Conservation (phyloP, 2,888 invertebrate species). For the Caenorhabditis wallacei region DNA sequence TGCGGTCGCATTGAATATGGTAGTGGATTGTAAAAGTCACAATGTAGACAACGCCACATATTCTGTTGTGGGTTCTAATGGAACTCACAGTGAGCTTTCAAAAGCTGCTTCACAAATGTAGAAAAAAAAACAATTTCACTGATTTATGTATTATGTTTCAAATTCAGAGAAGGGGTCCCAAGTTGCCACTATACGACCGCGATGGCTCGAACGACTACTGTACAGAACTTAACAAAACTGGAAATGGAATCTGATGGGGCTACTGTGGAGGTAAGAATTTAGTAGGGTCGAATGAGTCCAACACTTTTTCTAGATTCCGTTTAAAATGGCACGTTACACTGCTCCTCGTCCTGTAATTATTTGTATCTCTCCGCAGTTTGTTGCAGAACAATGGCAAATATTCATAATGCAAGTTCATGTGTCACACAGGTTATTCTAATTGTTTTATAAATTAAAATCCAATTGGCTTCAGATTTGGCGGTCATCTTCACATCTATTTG, state of each 20-base stretch:
- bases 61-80: slow-evolving; percentile 22
- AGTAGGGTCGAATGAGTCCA: too few relatives aligned
- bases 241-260: slow-evolving; percentile 40
- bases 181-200: slow-evolving; percentile 33
- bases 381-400: slow-evolving; percentile 68
- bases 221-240: slow-evolving; percentile 21
- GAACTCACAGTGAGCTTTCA: not conserved
- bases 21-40: slow-evolving; percentile 23
- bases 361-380: slow-evolving; percentile 70
- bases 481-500: slow-evolving; percentile 66
- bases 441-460: too few relatives aligned
- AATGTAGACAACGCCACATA: slow-evolving; percentile 1
- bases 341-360: slow-evolving; percentile 58
- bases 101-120: slow-evolving; percentile 22
- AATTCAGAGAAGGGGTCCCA: slow-evolving; percentile 37
- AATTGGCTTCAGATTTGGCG: slow-evolving; percentile 63
- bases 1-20: slow-evolving; percentile 37
- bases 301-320: slow-evolving; percentile 56
- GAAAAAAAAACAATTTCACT: too few relatives aligned
- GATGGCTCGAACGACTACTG: slow-evolving; percentile 24
- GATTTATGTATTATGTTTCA: too few relatives aligned
- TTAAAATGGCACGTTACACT: slow-evolving; percentile 37
- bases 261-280: slow-evolving; percentile 14
- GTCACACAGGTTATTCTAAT: slow-evolving; percentile 44
- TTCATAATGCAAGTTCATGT: slow-evolving; percentile 68